phyloP scores from a whole-genome alignment of 2,888 invertebrate genomes.

The Tetropium fuscum region DNA sequence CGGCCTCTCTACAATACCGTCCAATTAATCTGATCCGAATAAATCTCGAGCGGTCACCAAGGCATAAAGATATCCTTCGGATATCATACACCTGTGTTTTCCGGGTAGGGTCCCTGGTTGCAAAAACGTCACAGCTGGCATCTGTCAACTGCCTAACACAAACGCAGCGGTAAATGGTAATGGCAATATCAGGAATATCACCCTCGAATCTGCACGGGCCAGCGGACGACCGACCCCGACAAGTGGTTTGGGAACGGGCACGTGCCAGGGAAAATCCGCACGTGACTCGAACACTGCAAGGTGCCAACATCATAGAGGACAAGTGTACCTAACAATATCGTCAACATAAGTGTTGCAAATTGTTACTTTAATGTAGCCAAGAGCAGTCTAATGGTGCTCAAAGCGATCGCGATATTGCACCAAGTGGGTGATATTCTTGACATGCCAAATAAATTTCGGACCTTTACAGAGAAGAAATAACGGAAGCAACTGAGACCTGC shows the following conservation, averaged over 20 bases:
- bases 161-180: slow-evolving; percentile 19
- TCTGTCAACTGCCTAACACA: slow-evolving; percentile 37
- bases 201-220: slow-evolving; percentile 22
- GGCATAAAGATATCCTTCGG: slow-evolving; percentile 57
- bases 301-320: slow-evolving; percentile 42
- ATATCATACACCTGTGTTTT: slow-evolving; percentile 54
- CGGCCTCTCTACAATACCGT: slow-evolving; percentile 37
- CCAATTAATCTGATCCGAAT: slow-evolving; percentile 42
- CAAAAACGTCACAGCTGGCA: slow-evolving; percentile 30
- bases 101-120: slow-evolving; percentile 37
- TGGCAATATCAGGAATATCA: slow-evolving; percentile 25
- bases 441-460: too few relatives aligned
- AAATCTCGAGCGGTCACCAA: slow-evolving; percentile 52
- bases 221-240: slow-evolving; percentile 30
- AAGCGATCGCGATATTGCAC: too few relatives aligned
- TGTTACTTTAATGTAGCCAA: slow-evolving; percentile 37
- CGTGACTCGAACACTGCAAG: slow-evolving; percentile 59
- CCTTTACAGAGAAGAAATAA: too few relatives aligned
- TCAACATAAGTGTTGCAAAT: slow-evolving; percentile 39
- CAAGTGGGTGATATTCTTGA: too few relatives aligned
- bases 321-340: slow-evolving; percentile 42
- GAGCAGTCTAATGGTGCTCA: not conserved
- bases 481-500: too few relatives aligned
- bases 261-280: slow-evolving; percentile 64
- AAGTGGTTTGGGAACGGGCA: slow-evolving; percentile 63